Base-by-base conservation (phyloP, 2,888 invertebrate species). In the Gastrophysa polygoni region DNA sequence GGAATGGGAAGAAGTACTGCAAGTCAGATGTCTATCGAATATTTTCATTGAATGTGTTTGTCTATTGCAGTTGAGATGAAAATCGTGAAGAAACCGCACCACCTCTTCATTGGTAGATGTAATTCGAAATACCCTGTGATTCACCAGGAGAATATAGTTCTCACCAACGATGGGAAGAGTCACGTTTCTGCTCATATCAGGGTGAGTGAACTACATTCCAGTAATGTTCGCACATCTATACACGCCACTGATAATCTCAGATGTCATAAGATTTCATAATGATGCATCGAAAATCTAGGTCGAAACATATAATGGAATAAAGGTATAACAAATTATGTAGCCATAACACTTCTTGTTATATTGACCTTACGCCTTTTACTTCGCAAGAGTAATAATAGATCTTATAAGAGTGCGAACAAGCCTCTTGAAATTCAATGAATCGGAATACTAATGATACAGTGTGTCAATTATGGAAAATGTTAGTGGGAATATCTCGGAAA, bases 121-220 rank as follows among this genome's bases (percentile, higher is more conserved):
- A 69, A 67, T 43, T 68, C 72, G 20, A 73, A 75, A 38, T 72
- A 78, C 55, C 66, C 64, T 18, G 66, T 79, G 28, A 65, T 82
- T 14, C 82, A 82, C 62, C 77, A 78, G 11, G 81, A 82, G 71
- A 80, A 79, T 63, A 77, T 82, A 52, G 75, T 82, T 59, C 67
- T 82, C 20, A 77, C 79, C 61, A 81, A 80, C 62, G 81, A 82
- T 70, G 80, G 80, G 1, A 79, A 78, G 66, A 81, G 80, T 65
- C 80, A 81, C 60, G 78, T 82, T 1, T 69, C 75, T 16, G 81
- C 79, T 16, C 71, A 75, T 52, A 79, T 82, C 63, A 68, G 72
- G 68, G 81, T 81, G 70, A 68, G 71, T 61, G 29, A 24, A 24
- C 24, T 24, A 10, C 14, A 24, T 14, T 4, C 38, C 14, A 38